Evolutionary conservation across 2,888 invertebrate genomes (phyloP).

Genomic region (Trachelus tabidus): DNA sequence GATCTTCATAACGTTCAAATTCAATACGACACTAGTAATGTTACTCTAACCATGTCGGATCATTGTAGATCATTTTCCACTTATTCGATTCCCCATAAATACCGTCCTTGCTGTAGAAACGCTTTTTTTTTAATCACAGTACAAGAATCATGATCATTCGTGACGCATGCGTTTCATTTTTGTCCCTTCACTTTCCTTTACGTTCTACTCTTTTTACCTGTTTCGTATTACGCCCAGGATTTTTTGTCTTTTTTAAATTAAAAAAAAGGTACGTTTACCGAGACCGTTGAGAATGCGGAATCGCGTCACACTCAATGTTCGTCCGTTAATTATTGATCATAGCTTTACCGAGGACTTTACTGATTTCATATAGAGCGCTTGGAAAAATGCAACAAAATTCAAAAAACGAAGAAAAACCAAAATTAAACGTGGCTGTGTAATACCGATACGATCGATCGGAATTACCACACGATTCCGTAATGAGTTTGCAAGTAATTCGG

Average conservation of each 20-base stretch:
- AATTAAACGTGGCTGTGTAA: not conserved
- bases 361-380: not conserved
- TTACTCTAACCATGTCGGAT: not conserved
- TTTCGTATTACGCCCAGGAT: not conserved
- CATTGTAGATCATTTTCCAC: not conserved
- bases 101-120: not conserved
- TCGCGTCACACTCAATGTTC: not conserved
- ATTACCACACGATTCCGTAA: not conserved
- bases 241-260: not conserved
- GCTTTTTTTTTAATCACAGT: not conserved
- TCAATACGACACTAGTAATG: not conserved
- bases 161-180: not conserved
- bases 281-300: not conserved
- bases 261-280: not conserved
- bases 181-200: not conserved
- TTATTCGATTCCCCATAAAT: not conserved
- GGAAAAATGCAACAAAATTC: not conserved
- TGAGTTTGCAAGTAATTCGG: conserved; percentile 6
- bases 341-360: not conserved
- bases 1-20: not conserved
- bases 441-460: not conserved
- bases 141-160: not conserved
- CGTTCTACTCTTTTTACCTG: not conserved
- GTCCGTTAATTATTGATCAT: not conserved
- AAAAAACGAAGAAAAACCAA: not conserved